Evolutionary conservation across 2,113 vertebrate genomes (phyloP).

Genomic region (Heterochromis multidens): DNA sequence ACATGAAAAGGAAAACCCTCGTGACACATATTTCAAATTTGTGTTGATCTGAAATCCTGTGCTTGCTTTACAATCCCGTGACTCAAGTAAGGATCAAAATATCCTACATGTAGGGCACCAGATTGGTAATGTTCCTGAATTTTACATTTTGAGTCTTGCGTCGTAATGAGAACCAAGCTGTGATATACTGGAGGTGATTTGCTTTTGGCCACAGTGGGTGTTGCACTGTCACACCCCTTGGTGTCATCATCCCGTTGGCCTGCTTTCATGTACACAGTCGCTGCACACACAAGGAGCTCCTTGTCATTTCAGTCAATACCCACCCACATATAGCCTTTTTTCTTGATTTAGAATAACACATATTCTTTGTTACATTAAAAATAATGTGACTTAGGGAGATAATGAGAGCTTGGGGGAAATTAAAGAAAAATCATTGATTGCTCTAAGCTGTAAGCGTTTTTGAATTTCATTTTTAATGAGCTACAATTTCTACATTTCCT

Average conservation of each 20-base stretch:
- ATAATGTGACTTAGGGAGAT: constrained; percentile 4
- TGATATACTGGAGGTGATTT: constrained; percentile 43
- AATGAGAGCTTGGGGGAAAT: constrained; percentile 14
- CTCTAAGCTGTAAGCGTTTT: neutral
- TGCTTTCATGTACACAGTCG: constrained; percentile 48
- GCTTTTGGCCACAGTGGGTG: constrained; percentile 33
- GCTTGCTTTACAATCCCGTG: constrained; percentile 24
- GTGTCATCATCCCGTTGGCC: constrained; percentile 64
- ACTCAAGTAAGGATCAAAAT: constrained; percentile 11
- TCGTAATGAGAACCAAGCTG: neutral
- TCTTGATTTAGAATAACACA: constrained; percentile 4
- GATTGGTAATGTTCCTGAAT: constrained; percentile 39
- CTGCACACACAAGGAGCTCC: constrained; percentile 6
- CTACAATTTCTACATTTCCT: neutral
- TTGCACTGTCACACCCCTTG: constrained; percentile 54
- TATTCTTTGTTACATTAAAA: neutral
- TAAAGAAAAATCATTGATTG: constrained; percentile 1
- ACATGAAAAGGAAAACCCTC: constrained; percentile 3
- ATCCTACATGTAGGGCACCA: constrained; percentile 24
- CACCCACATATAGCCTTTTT: constrained; percentile 17
- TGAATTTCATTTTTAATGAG: neutral
- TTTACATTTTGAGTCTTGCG: neutral
- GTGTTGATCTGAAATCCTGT: constrained; percentile 48
- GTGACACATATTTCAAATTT: constrained; percentile 51
- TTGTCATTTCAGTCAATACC: constrained; percentile 32